Evolutionary conservation across 2,113 vertebrate genomes (phyloP).

Genomic region (Trematocara stigmaticum): DNA sequence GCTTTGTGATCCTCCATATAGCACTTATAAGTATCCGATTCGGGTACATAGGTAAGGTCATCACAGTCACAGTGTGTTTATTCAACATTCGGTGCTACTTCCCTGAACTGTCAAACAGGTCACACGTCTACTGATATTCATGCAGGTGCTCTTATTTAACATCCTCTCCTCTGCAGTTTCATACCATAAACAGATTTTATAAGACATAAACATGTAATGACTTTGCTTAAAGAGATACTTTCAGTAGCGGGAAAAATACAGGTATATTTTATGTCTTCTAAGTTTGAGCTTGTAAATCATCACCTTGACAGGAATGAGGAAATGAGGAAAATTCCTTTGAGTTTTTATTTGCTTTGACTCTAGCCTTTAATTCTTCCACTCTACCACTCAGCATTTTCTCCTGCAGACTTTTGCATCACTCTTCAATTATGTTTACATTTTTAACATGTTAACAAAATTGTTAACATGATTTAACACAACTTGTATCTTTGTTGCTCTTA

Average conservation of each 20-base stretch:
- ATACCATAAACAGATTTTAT: constrained; percentile 11
- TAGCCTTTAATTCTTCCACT: neutral
- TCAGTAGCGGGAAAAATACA: neutral
- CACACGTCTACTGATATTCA: neutral
- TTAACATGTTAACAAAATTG: neutral
- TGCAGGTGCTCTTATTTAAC: constrained; percentile 1
- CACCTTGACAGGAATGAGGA: neutral
- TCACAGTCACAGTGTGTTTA: constrained; percentile 3
- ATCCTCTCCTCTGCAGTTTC: neutral
- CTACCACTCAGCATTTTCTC: neutral
- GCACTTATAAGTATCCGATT: neutral
- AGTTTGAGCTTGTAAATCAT: neutral
- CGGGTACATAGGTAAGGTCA: neutral
- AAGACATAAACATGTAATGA: neutral
- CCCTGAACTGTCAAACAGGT: neutral
- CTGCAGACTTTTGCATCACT: neutral
- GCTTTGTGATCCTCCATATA: neutral
- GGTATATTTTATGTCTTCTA: neutral
- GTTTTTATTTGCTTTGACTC: neutral
- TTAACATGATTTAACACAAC: neutral
- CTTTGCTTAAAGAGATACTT: neutral
- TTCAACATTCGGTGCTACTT: neutral
- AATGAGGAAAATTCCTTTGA: neutral
- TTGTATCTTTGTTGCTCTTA: neutral
- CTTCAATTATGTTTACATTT: neutral